Conservation (phyloP, 2,888 invertebrate species). For the Pterostichus niger region DNA sequence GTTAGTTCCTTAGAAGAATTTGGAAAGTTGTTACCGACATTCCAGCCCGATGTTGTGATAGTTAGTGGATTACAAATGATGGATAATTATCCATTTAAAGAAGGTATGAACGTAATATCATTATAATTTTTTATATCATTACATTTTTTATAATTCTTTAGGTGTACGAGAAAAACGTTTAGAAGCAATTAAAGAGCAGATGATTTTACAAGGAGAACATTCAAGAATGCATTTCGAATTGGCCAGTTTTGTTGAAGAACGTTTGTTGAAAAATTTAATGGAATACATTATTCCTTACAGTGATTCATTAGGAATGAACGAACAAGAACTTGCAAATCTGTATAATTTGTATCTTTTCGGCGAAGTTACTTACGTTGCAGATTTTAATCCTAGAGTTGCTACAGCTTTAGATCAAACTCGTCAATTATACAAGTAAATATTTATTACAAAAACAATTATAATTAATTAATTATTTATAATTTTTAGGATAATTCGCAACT, state of each 20-base stretch:
- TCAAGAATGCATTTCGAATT: constrained; percentile 91
- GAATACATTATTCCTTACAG: constrained; percentile 85
- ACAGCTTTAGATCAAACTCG: constrained; percentile 91
- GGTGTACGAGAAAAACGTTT: constrained; percentile 84
- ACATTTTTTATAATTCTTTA: constrained; percentile 73
- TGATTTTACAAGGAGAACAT: constrained; percentile 80
- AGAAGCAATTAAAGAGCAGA: constrained; percentile 83
- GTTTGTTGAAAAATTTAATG: constrained; percentile 83
- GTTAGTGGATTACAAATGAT: constrained; percentile 93
- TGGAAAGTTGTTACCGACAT: constrained; percentile 80
- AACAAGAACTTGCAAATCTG: constrained; percentile 90
- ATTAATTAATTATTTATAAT: neutral
- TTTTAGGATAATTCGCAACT: constrained; percentile 78
- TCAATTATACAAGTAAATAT: constrained; percentile 79
- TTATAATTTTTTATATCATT: constrained; percentile 1
- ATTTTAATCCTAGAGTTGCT: constrained; percentile 89
- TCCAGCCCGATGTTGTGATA: constrained; percentile 86
- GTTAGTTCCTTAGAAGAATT: constrained; percentile 87
- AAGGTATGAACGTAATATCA: constrained; percentile 76
- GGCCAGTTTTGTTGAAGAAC: constrained; percentile 90
- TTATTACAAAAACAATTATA: neutral
- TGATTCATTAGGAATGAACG: constrained; percentile 93
- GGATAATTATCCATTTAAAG: constrained; percentile 88
- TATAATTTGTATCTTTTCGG: constrained; percentile 85
- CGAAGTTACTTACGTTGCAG: constrained; percentile 86